These are phyloP conservation scores for Luffia ferchaultella DNA, from an alignment of 2,888 invertebrate species.

Conservation along the genomic window DNA sequence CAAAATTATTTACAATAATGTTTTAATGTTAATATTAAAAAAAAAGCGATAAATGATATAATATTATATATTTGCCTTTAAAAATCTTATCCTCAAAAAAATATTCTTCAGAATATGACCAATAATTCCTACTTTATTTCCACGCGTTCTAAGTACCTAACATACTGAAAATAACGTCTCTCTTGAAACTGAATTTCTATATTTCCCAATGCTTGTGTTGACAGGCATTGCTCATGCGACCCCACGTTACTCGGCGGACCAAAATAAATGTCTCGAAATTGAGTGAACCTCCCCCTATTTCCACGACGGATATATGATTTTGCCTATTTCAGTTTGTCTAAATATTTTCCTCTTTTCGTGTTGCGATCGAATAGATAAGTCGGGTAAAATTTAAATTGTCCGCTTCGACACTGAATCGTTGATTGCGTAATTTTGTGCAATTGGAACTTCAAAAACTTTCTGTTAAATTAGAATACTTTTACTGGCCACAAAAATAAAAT, in stretches of 20 bases:
- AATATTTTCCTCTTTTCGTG: not conserved
- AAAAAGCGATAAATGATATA: too few species aligned
- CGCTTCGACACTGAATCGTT: not conserved
- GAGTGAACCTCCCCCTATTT: not conserved
- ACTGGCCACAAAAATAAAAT: not conserved
- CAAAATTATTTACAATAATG: too few species aligned
- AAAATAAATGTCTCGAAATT: not conserved
- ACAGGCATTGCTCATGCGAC: not conserved
- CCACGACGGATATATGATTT: not conserved
- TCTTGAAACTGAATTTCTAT: too few species aligned
- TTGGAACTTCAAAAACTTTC: not conserved
- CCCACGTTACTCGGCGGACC: not conserved
- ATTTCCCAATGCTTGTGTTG: too few species aligned
- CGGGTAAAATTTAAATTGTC: not conserved
- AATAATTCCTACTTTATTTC: too few species aligned
- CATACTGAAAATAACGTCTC: too few species aligned
- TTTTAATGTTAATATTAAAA: too few species aligned
- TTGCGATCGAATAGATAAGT: not conserved
- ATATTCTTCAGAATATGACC: too few species aligned
- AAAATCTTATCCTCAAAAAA: too few species aligned
- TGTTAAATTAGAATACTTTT: not conserved
- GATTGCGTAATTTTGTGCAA: not conserved
- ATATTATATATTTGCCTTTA: too few species aligned
- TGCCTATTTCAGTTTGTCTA: not conserved
- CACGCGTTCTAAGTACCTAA: too few species aligned